Base-by-base conservation (phyloP, 2,888 invertebrate species). In the Crossocerus cetratus region DNA sequence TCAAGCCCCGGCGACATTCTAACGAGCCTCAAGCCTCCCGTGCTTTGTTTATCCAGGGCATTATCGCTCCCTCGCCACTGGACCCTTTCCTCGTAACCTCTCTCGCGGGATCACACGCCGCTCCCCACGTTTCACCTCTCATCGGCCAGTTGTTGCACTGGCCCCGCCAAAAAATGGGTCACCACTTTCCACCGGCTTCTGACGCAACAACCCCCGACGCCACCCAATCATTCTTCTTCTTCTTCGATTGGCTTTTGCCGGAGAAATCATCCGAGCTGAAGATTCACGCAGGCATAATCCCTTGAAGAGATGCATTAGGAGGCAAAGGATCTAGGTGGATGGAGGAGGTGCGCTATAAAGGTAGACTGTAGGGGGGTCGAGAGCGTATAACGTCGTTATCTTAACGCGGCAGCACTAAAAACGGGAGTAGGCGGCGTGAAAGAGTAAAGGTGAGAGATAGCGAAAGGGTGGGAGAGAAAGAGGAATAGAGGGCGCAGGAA, bases 21-120 rank as follows among this genome's bases (percentile, higher is more conserved):
- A 87, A 87, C 87, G 86, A 87, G 86, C 84, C 69, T 78, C 32
- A 80, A 85, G 81, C 83, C 81, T 78, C 83, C 84, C 84, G 76
- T 78, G 74, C 75, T 84, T 84, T 86, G 83, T 86, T 84, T 84
- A 84, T 82, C 81, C 80, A 71, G 69, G 61, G 76, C 80, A 81
- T 84, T 86, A 84, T 86, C 83, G 77, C 74, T 55, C 58, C 57
- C 77, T 77, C 61, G 49, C 73, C 55, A 78, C 76, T 76, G 64
- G 62, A 62, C 75, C 76, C 73, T 71, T 77, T 68, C 62, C 63
- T 77, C 62, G 53, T 65, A 67, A 68, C 71, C 72, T 72, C 71
- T 76, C 63, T 69, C 57, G 72, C 71, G 63, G 23, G 44, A 65
- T 64, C 56, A 59, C 64, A 57, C 56, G 76, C 69, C 80, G 73